Evolutionary conservation across 1,140 invertebrate genomes (phyloP), one percentile per base, ranked within the genome.

Genomic region (Drosophila fuyamai): DNA sequence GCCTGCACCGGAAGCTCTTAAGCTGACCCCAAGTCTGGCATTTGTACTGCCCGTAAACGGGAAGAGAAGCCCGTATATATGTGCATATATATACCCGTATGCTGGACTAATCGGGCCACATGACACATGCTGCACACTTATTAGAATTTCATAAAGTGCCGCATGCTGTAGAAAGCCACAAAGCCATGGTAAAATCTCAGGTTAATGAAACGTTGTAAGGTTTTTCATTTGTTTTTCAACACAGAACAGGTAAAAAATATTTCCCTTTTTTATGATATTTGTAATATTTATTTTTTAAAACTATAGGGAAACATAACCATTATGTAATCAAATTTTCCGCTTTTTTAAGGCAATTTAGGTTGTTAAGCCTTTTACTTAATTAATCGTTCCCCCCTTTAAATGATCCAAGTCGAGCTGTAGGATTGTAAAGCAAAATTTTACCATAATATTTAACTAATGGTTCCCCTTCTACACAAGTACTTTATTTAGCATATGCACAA

Each of bases 401-500:
- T 23, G 23, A 23, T 23, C 23, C 23, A 23, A 23, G 23, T 4
- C 23, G 23, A 23, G 23, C 23, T 23, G 23, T 2, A 4, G 23
- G 23, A 23, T 23, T 23, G 23, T 23, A 4, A 23, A 23, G 23
- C 23, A 23, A n/a, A 48, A 68, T 48, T 44, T 77, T 29, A 50
- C 46, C 38, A 32, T 38, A 62, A 73, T 77, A 84, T 73, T 84
- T 74, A 23, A 85, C 76, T 65, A 84, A 81, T 80, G 67, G 56
- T 48, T 47, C 8, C 56, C 32, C 1, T 32, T 32, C 29, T 8
- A 51, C 38, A 62, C 27, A 44, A 43, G 14, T 6, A 60, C 27
- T n/a, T 50, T 80, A 75, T 72, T 62, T 76, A 76, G 58, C 82
- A 82, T 88, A 82, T 88, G 79, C 79, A 78, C 58, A 71, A 63